Evolutionary conservation across 2,888 invertebrate species (phyloP).

Genomic region (Rhagonycha fulva): DNA sequence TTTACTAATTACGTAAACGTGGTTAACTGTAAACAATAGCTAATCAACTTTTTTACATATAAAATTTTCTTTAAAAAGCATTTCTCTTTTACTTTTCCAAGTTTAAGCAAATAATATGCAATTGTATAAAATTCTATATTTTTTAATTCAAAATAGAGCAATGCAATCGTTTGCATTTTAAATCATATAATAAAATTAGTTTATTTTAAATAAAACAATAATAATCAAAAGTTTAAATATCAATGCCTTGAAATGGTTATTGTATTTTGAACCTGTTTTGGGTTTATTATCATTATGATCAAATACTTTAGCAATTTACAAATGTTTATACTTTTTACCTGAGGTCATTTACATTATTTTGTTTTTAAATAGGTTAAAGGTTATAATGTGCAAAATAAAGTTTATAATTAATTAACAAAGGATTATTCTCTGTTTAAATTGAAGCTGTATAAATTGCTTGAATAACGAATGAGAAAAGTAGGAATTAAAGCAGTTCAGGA

Average conservation of each 20-base stretch:
- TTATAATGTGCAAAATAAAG: too few relatives aligned
- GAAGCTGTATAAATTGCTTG: too few relatives aligned
- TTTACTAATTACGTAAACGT: not conserved
- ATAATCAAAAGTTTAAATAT: not conserved
- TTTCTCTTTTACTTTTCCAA: not conserved
- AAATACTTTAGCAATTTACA: not conserved
- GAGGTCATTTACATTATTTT: not conserved
- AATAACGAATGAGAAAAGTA: too few relatives aligned
- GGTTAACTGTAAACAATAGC: not conserved
- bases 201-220: not conserved
- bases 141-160: not conserved
- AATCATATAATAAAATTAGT: not conserved
- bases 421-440: too few relatives aligned
- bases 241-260: not conserved
- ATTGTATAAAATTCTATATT: not conserved
- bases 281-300: not conserved
- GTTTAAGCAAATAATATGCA: not conserved
- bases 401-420: too few relatives aligned
- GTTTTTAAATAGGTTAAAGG: not conserved
- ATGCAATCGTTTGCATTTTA: not conserved
- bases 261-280: not conserved
- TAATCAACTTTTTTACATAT: not conserved
- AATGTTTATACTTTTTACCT: not conserved
- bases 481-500: too few relatives aligned
- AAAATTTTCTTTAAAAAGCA: not conserved